These are phyloP conservation scores for Odontophorus gujanensis DNA, from an alignment of 2,113 vertebrate species.

Conservation along the genomic window DNA sequence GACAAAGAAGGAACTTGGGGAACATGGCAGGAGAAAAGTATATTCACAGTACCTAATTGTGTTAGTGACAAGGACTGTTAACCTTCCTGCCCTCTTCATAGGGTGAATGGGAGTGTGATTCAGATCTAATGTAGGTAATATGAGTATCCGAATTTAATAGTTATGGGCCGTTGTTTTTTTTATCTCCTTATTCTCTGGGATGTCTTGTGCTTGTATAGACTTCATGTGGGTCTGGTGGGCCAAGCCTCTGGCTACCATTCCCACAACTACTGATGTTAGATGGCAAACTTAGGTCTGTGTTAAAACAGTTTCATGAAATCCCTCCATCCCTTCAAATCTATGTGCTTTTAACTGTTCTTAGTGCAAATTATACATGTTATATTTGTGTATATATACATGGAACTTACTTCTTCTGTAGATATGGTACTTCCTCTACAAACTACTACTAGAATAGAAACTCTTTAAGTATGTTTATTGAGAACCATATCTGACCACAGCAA, in stretches of 20 bases:
- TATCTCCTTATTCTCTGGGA: background rate
- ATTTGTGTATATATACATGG: background rate
- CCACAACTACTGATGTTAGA: accelerated
- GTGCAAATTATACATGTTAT: background rate
- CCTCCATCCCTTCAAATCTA: background rate
- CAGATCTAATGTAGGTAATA: background rate
- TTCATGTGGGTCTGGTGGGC: accelerated
- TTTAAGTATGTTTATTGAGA: slow-evolving; percentile 7
- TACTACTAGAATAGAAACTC: slow-evolving; percentile 9
- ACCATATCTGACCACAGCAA: no score
- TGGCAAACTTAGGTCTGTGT: background rate
- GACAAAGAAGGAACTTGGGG: background rate
- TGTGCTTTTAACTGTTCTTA: background rate
- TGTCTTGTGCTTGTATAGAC: background rate
- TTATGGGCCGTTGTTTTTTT: accelerated
- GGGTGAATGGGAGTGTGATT: background rate
- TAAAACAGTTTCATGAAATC: background rate
- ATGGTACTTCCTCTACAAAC: background rate
- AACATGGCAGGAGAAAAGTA: accelerated
- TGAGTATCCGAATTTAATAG: background rate
- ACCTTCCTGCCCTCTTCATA: background rate
- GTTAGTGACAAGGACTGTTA: background rate
- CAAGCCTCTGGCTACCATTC: background rate
- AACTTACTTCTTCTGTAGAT: background rate
- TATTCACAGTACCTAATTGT: background rate